Evolutionary conservation across 2,113 vertebrate species (phyloP), one percentile per base, ranked within the genome.

Genomic region (Talpa occidentalis): DNA sequence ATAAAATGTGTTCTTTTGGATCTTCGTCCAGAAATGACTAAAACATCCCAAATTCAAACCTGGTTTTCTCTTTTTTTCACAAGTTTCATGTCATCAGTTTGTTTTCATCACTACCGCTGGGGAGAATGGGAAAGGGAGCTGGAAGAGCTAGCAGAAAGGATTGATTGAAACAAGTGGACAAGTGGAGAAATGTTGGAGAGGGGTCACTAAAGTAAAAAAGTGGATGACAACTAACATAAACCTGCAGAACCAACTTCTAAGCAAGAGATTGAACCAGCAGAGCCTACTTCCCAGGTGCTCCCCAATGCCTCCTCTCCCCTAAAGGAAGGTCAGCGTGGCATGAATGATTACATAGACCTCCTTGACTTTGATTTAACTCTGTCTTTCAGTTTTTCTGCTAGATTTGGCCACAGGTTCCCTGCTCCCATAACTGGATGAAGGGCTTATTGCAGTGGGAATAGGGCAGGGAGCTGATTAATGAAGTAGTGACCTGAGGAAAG

Each of bases 21-120:
- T 73, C 49, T 94, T 83, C 47, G 28, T 93, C 32, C 60, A 56
- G 49, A 90, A 84, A n/a, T 79, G 30, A 80, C 10, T 74, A 67
- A 88, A 82, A 59, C 26, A 67, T 73, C 72, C 24, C 88, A 94
- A 93, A 73, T 64, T 73, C 40, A 92, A 52, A n/a, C 19, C 10
- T 62, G 35, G 30, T 59, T 92, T 59, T 28, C 84, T 85, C 62
- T 37, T 85, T 81, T 81, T 47, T 84, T 59, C 12, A 67, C 2
- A 60, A 91, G 78, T 54, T 88, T 88, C 26, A 35, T 54, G 30
- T 26, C 5, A 54, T 78, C 40, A 21, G 10, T 79, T 78, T 21
- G 19, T 93, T 87, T 52, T 73, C 42, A 44, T 83, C 42, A 42
- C 70, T 17, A 67, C 77, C 56, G 40, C 47, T 52, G 40, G 12